A percentile compares a stretch with the other conserved stretches of the same genome.
These are phyloP conservation scores for Pollenia angustigena DNA, from an alignment of 2,888 invertebrate genomes.

Conservation along the genomic window DNA sequence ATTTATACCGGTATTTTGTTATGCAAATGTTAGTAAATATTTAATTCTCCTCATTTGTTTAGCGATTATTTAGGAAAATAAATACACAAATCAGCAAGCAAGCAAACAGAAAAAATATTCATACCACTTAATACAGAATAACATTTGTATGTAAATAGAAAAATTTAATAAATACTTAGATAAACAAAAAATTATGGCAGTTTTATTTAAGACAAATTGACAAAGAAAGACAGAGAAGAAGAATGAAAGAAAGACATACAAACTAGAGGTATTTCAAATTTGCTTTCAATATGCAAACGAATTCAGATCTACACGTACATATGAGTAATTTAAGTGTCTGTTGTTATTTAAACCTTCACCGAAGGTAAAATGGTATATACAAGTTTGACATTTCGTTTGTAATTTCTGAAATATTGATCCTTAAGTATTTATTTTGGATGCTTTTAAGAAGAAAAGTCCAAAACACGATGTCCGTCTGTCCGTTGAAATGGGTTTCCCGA, in stretches of 20 bases:
- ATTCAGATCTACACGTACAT: background rate
- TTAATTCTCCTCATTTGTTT: constrained; percentile 25
- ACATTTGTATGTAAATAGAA: constrained; percentile 1
- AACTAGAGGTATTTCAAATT: background rate
- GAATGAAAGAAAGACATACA: background rate
- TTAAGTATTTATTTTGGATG: too few relatives aligned
- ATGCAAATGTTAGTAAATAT: constrained; percentile 20
- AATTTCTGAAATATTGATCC: too few relatives aligned
- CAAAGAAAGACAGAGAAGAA: too few relatives aligned
- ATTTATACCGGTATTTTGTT: background rate
- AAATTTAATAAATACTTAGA: background rate
- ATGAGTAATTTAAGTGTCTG: constrained; percentile 5
- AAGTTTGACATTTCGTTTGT: too few relatives aligned
- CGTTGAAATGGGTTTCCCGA: too few relatives aligned
- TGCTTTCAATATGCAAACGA: too few relatives aligned
- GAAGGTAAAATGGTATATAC: too few relatives aligned
- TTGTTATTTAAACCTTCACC: too few relatives aligned
- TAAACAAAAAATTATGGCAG: constrained; percentile 1
- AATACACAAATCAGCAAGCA: constrained; percentile 36
- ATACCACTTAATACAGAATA: background rate
- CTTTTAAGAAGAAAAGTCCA: too few relatives aligned
- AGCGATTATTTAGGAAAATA: constrained; percentile 25
- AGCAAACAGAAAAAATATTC: background rate
- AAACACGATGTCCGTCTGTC: too few relatives aligned
- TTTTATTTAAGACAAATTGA: background rate